Evolutionary conservation across 2,113 vertebrate genomes (phyloP).

Genomic region (Chloroceryle aenea): DNA sequence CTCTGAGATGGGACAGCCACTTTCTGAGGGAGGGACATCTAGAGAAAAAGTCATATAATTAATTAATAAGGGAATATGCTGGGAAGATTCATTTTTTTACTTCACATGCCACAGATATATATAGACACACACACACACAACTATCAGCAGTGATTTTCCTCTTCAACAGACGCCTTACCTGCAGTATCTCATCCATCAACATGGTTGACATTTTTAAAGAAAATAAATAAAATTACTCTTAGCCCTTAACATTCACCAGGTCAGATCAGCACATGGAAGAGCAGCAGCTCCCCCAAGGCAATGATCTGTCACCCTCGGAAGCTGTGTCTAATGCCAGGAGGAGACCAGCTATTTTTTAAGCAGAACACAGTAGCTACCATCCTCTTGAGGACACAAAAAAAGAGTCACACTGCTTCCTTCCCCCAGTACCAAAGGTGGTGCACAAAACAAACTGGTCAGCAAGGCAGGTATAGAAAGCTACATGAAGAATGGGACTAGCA

Average conservation of each 20-base stretch:
- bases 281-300: not conserved
- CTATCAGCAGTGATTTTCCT: not conserved
- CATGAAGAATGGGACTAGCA: not conserved
- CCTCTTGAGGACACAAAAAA: not conserved
- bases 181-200: not conserved
- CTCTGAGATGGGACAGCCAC: constrained; percentile 82
- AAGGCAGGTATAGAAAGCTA: not conserved
- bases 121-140: no score
- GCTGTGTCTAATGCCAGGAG: not conserved
- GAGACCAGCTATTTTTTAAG: not conserved
- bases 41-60: not conserved
- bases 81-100: not conserved
- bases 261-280: not conserved
- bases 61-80: fast-evolving
- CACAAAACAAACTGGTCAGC: not conserved
- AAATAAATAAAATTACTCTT: not conserved
- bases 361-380: not conserved
- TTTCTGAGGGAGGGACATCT: constrained; percentile 76
- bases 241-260: not conserved
- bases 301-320: not conserved
- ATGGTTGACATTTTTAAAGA: not conserved
- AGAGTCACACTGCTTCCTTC: not conserved
- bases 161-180: not conserved
- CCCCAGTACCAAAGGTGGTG: not conserved
- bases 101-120: not conserved